Base-by-base conservation (phyloP, 1,140 invertebrate genomes). In the Pemphigus obesinymphae region DNA sequence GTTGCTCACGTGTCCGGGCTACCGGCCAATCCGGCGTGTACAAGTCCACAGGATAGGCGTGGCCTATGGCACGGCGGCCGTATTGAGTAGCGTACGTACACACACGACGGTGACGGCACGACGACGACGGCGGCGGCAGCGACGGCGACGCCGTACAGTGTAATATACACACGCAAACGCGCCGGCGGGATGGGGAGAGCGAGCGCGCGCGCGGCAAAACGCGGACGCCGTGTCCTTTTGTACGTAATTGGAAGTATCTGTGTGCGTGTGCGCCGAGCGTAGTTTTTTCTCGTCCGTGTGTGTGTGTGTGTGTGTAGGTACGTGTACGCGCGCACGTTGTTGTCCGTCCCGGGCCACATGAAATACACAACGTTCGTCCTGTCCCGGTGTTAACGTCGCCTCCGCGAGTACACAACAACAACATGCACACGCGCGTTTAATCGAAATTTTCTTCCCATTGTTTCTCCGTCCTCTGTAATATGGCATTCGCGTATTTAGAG, bases 1-100 rank as follows among this genome's bases (percentile, higher is more conserved):
- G 75, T 80, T 80, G 75, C 55, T 80, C 75, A 80, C 75, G 75
- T 80, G 75, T 80, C 75, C 75, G 75, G 75, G 75, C 37, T 23
- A 23, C 55, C 75, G 37, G 61, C 75, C 75, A 80, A 80, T 80
- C 75, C 75, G 23, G 48, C 55, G 50, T 55, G 75, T 80, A 80
- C 75, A 80, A 80, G 75, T 80, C 55, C 75, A 17, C 55, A 31
- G 53, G 75, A 34, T 80, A 11, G 75, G 75, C 75, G 75, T 61
- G 75, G 75, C 55, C 34, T 61, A 5, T 23, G 53, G 37, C 50
- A n/a, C n/a, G 53, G 37, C 31, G 50, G 34, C 75, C 75, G 75
- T 80, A 80, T 80, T 29, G 75, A 80, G 53, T 61, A 53, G 75
- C 61, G 53, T 48, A 7, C 53, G 75, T 61, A 76, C n/a, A n/a